These are phyloP conservation scores for Nibea coibor DNA, from an alignment of 2,113 vertebrate species.

Conservation along the genomic window DNA sequence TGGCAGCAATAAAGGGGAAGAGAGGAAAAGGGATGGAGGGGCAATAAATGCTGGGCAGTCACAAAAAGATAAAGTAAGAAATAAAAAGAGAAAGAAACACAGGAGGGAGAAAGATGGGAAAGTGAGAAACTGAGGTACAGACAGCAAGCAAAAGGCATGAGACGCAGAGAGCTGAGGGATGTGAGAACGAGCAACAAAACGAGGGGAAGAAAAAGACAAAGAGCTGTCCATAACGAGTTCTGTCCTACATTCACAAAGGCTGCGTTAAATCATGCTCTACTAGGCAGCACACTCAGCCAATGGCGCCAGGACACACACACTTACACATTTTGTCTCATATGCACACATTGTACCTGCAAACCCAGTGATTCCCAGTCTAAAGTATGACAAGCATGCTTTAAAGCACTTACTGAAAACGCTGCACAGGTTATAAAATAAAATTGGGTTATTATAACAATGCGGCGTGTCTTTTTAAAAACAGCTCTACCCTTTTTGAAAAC, in stretches of 20 bases:
- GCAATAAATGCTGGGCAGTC: slow-evolving; percentile 29
- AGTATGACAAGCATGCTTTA: not conserved
- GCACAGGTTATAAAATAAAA: slow-evolving; percentile 17
- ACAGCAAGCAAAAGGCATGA: slow-evolving; percentile 13
- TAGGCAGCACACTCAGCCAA: slow-evolving; percentile 43
- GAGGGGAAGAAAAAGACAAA: slow-evolving; percentile 32
- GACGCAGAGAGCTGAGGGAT: not conserved
- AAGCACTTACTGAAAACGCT: slow-evolving; percentile 1
- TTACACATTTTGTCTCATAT: slow-evolving; percentile 6
- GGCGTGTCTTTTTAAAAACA: slow-evolving; percentile 4
- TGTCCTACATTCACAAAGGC: slow-evolving; percentile 76
- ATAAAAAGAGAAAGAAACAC: not conserved
- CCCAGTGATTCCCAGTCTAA: slow-evolving; percentile 18
- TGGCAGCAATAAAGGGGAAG: slow-evolving; percentile 22
- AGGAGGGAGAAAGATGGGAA: slow-evolving; percentile 14
- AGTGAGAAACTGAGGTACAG: slow-evolving; percentile 22
- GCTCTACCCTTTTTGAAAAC: not conserved
- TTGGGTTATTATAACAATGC: not conserved
- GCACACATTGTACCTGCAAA: slow-evolving; percentile 39
- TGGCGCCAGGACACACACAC: slow-evolving; percentile 15
- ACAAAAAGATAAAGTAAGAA: slow-evolving; percentile 16
- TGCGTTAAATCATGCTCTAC: slow-evolving; percentile 64
- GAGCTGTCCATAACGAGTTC: slow-evolving; percentile 52
- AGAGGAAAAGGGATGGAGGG: slow-evolving; percentile 11
- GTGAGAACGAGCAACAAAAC: slow-evolving; percentile 11